A percentile compares a stretch with the other conserved stretches of the same genome.
Conservation (phyloP, 2,888 invertebrate species). For the Cerastoderma edule region DNA sequence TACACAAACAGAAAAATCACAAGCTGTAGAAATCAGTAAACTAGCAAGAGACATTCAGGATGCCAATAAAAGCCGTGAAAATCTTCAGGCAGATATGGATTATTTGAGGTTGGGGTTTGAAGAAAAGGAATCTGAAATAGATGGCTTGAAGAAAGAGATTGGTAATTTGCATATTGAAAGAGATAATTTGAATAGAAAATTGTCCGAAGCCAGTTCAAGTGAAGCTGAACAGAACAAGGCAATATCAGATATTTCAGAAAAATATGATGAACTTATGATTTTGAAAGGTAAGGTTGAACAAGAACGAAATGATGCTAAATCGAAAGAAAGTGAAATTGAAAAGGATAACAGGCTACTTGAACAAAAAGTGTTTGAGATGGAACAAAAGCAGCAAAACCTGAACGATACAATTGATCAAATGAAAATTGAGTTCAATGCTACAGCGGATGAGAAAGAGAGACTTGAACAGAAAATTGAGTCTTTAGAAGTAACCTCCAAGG, state of each 20-base stretch:
- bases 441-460: constrained; percentile 48
- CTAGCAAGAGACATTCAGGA: constrained; percentile 44
- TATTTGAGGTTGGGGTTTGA: constrained; percentile 48
- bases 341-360: constrained; percentile 45
- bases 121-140: constrained; percentile 47
- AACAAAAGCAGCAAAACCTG: constrained; percentile 43
- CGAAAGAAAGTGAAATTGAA: constrained; percentile 18
- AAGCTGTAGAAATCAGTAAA: constrained; percentile 55
- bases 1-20: constrained; percentile 45
- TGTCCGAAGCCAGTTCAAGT: constrained; percentile 18
- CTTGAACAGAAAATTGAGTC: constrained; percentile 40
- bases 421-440: constrained; percentile 51
- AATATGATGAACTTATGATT: constrained; percentile 17
- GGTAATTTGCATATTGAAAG: constrained; percentile 38
- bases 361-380: constrained; percentile 58
- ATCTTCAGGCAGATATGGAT: constrained; percentile 43
- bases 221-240: not conserved
- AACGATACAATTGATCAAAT: constrained; percentile 41
- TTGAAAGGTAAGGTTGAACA: constrained; percentile 39
- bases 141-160: constrained; percentile 30
- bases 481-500: constrained; percentile 34
- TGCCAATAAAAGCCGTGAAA: constrained; percentile 34
- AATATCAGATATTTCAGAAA: not conserved
- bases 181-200: constrained; percentile 32
- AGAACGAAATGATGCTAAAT: constrained; percentile 24